Percentiles rank a stretch among this genome's conserved stretches.
These are phyloP conservation scores for Indicator indicator DNA, from an alignment of 2,113 vertebrate species.

Conservation along the genomic window DNA sequence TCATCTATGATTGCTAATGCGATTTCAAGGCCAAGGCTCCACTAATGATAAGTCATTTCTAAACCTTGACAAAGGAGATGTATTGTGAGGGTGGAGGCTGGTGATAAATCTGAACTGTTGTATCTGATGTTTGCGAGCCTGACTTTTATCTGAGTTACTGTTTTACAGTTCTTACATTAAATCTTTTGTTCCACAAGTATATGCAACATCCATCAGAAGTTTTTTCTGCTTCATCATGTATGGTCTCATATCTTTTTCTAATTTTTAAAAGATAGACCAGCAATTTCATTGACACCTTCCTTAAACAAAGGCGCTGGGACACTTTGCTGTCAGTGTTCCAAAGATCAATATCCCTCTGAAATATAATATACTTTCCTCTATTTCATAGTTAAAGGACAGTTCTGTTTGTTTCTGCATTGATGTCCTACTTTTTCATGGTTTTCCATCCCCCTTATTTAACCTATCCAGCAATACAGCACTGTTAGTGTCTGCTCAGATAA, in stretches of 20 bases:
- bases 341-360: slow-evolving; percentile 41
- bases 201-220: slow-evolving; percentile 28
- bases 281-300: background rate
- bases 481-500: background rate
- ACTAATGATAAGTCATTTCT: background rate
- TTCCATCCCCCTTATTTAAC: background rate
- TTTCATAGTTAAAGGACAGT: slow-evolving; percentile 21
- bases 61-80: background rate
- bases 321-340: background rate
- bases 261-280: background rate
- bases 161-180: slow-evolving; percentile 26
- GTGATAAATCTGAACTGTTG: background rate
- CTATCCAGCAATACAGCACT: background rate
- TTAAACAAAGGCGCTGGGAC: background rate
- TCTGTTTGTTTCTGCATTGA: slow-evolving; percentile 9
- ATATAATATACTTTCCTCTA: background rate
- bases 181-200: slow-evolving; percentile 20
- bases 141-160: slow-evolving; percentile 10
- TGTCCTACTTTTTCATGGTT: background rate
- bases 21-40: slow-evolving; percentile 11
- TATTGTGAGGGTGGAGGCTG: background rate
- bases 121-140: background rate
- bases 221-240: slow-evolving; percentile 12
- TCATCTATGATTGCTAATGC: background rate
- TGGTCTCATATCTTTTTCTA: background rate